Conservation (phyloP, 2,888 invertebrate species). For the Drosophila acutilabella region DNA sequence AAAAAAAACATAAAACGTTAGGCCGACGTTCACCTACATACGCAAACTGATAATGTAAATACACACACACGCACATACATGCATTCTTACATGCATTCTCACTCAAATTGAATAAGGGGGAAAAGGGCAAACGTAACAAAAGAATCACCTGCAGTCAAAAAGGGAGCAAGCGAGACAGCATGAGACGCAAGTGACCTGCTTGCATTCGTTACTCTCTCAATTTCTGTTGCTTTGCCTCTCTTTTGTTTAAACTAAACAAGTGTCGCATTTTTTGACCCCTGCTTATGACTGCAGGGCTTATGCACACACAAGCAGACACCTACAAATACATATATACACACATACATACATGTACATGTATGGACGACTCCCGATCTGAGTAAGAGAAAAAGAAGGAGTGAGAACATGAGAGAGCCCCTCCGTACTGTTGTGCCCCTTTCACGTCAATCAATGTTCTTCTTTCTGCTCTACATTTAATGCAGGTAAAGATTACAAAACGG, state of each 20-base stretch:
- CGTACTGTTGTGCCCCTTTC: no score
- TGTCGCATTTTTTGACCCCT: constrained; percentile 59
- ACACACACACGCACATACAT: constrained; percentile 14
- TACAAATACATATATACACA: not conserved
- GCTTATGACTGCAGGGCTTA: constrained; percentile 33
- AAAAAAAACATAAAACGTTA: constrained; percentile 36
- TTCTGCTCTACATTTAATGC: constrained; percentile 66
- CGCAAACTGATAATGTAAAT: constrained; percentile 38
- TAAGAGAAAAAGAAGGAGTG: no score
- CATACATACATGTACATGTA: not conserved
- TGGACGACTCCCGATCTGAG: constrained; percentile 7
- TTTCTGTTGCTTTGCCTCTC: constrained; percentile 4
- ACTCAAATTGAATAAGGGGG: constrained; percentile 13
- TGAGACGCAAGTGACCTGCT: constrained; percentile 16
- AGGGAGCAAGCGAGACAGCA: constrained; percentile 1
- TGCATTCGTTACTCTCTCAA: constrained; percentile 29
- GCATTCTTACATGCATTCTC: constrained; percentile 5
- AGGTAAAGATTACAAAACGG: constrained; percentile 77
- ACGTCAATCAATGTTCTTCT: constrained; percentile 34
- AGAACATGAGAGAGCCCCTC: not conserved
- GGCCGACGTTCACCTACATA: constrained; percentile 65
- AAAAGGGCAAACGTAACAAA: constrained; percentile 29
- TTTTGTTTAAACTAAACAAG: constrained; percentile 24
- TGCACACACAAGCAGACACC: constrained; percentile 2
- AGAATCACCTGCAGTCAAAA: constrained; percentile 48